Evolutionary conservation across 2,797 vertebrate genomes (phyloP).

Genomic region (Myoxocephalus aenaeus): DNA sequence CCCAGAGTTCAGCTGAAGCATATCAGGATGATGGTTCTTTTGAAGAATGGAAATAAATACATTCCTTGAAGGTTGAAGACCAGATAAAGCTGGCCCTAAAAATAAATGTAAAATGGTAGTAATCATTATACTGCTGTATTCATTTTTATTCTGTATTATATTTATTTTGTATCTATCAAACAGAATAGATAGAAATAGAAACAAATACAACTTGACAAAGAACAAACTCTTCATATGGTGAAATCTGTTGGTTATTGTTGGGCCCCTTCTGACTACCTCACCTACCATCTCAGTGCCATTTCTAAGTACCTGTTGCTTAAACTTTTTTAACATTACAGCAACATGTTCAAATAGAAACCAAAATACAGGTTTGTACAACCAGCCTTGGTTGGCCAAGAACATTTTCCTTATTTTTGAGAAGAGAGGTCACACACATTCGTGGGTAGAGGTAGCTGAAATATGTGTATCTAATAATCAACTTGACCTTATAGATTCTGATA

Average conservation of each 20-base stretch:
- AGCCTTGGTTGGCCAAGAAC: background rate
- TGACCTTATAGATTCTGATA: background rate
- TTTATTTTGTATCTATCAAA: background rate
- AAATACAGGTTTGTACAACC: no score
- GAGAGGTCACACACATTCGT: background rate
- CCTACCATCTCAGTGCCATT: background rate
- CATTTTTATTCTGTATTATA: background rate
- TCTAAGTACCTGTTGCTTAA: background rate
- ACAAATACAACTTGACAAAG: background rate
- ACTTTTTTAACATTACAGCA: no score
- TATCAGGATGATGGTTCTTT: constrained; percentile 40
- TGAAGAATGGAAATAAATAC: constrained; percentile 53
- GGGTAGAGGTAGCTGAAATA: background rate
- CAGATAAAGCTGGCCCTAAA: constrained; percentile 1
- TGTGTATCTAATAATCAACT: background rate
- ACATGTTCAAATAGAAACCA: no score
- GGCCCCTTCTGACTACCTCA: background rate
- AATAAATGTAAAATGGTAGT: background rate
- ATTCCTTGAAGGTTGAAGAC: constrained; percentile 11
- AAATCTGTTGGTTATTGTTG: background rate
- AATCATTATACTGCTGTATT: background rate
- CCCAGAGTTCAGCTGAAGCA: constrained; percentile 53
- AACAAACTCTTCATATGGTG: background rate
- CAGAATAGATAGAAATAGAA: background rate
- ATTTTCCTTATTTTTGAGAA: background rate